phyloP scores from a whole-genome alignment of 2,888 invertebrate species.

The Sicus ferrugineus region DNA sequence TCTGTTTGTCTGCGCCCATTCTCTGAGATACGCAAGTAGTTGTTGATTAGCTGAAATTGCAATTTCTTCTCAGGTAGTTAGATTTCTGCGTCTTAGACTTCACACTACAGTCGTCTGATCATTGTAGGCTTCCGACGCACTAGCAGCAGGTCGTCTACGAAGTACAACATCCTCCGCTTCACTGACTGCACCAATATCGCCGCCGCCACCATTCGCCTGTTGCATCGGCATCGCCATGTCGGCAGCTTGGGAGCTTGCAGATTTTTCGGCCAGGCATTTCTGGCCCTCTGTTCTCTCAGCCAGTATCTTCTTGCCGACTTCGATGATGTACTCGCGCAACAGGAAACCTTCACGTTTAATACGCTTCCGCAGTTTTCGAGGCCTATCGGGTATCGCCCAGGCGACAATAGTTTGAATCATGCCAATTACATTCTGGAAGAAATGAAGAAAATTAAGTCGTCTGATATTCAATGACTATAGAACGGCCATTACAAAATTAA shows the following conservation, averaged over 20 bases:
- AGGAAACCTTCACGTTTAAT: conserved; percentile 77
- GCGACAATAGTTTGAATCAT: conserved; percentile 75
- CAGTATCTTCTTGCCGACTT: conserved; percentile 68
- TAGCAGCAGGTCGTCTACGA: conserved; percentile 39
- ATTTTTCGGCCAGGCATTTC: conserved; percentile 34
- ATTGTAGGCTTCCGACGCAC: conserved; percentile 37
- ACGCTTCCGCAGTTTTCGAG: conserved; percentile 73
- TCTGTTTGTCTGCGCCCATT: not conserved
- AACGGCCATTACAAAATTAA: not conserved
- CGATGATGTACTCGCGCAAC: conserved; percentile 77
- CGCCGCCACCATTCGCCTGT: not conserved
- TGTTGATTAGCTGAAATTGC: not conserved
- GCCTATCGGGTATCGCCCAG: conserved; percentile 81
- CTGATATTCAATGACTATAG: not conserved
- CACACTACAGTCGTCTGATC: conserved; percentile 53
- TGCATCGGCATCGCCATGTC: conserved; percentile 21
- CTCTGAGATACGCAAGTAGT: not conserved
- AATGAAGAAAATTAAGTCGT: conserved; percentile 13
- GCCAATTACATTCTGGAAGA: conserved; percentile 76
- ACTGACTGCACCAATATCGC: conserved; percentile 34
- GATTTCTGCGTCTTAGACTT: conserved; percentile 18
- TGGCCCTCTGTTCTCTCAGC: conserved; percentile 39
- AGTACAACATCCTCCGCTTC: conserved; percentile 37
- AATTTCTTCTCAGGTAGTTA: not conserved
- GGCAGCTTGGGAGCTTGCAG: not conserved